phyloP scores from a whole-genome alignment of 2,113 vertebrate species.

The Nycticryphes semicollaris region DNA sequence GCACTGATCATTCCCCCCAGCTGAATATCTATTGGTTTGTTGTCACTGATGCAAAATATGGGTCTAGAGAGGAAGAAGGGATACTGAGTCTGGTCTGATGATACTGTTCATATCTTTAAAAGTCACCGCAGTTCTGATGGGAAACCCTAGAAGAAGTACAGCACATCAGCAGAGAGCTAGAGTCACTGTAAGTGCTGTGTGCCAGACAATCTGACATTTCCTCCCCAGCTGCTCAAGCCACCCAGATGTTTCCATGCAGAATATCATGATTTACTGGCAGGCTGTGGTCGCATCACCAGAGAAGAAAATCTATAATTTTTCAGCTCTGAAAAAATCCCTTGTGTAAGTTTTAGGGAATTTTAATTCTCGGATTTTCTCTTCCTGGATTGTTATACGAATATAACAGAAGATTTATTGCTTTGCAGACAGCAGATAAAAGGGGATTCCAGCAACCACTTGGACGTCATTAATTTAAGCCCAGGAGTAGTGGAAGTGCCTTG shows the following conservation, averaged over 20 bases:
- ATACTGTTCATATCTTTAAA: neutral
- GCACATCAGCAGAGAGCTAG: neutral
- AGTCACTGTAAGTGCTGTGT: neutral
- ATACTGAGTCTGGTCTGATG: neutral
- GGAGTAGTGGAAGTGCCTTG: neutral
- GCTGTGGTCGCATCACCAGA: neutral
- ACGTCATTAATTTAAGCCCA: neutral
- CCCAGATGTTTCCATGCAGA: neutral
- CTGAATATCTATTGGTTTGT: neutral
- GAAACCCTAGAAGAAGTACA: neutral
- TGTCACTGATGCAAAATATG: neutral
- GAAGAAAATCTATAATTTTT: neutral
- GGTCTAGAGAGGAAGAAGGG: neutral
- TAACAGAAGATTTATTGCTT: neutral
- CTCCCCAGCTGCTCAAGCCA: neutral
- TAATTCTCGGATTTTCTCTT: neutral
- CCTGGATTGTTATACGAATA: neutral
- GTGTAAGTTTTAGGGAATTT: neutral
- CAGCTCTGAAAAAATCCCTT: neutral
- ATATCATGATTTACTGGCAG: constrained; percentile 5
- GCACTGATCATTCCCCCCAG: neutral
- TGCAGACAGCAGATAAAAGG: constrained; percentile 5
- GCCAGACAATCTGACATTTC: neutral
- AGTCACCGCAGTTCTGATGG: neutral
- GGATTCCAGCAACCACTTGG: neutral